Percentiles rank a stretch among this genome's conserved stretches.
Evolutionary conservation across 2,113 vertebrate genomes (phyloP).

Genomic region (Melierax canorus): DNA sequence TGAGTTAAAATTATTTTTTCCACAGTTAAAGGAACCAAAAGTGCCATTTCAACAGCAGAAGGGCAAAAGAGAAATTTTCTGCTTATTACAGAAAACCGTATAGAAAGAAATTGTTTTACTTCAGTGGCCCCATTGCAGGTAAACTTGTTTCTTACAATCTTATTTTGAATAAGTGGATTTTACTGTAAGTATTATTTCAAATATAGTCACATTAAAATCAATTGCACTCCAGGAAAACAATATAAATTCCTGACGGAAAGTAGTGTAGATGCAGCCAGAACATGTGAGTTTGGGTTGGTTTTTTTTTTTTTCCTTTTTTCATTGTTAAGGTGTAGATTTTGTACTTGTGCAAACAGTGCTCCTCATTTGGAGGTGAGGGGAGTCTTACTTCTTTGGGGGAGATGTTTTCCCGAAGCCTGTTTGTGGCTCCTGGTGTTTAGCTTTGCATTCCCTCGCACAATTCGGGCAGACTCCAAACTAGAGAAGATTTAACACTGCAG

Average conservation of each 20-base stretch:
- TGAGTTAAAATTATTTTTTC: not conserved
- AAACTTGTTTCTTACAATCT: not conserved
- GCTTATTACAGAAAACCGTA: not conserved
- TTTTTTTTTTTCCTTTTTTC: not conserved
- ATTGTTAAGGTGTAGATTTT: not conserved
- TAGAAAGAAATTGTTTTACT: not conserved
- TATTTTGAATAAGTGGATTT: not conserved
- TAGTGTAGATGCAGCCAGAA: not conserved
- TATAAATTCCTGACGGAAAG: not conserved
- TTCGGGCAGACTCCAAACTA: not conserved
- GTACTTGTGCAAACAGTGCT: not conserved
- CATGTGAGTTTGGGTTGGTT: no score
- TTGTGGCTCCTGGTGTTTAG: not conserved
- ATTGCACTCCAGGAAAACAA: not conserved
- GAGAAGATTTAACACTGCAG: not conserved
- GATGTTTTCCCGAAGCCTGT: not conserved
- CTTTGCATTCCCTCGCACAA: not conserved
- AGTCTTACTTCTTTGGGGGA: not conserved
- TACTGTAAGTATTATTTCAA: not conserved
- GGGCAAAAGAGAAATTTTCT: not conserved
- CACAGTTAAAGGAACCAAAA: conserved; percentile 24
- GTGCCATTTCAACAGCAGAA: conserved; percentile 18
- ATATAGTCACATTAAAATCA: not conserved
- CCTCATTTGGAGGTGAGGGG: not conserved
- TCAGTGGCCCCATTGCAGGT: not conserved